Base-by-base conservation (phyloP, 2,888 invertebrate species). In the Drosophila gaucha region DNA sequence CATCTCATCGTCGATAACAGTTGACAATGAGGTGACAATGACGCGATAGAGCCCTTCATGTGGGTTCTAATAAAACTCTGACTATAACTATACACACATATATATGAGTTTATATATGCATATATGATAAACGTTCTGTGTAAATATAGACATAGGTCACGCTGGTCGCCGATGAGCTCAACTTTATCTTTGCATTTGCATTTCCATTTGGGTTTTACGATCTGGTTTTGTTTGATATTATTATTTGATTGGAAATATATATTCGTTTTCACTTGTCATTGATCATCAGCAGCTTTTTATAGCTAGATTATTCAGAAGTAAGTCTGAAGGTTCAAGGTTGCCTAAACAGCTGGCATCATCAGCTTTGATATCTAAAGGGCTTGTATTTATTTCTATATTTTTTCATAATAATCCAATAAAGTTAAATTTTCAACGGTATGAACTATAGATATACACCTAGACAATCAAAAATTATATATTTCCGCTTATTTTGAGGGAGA, bases 91-190 rank as follows among this genome's bases (percentile, higher is more conserved):
- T 59, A 60, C n/a, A 57, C 77, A 24, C 12, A 8, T 46, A n/a
- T 30, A 46, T 20, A 67, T 55, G 9, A 10, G 44, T 62, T n/a
- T n/a, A n/a, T n/a, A n/a, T n/a, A n/a, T n/a, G 67, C 62, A 72
- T 62, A 55, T 35, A 20, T 22, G 31, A 30, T 28, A 44, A 41
- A 46, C n/a, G n/a, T n/a, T 56, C 73, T 51, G 9, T 6, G 47
- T 50, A 71, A 76, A 76, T 67, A 63, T 41, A 24, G 31, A 18
- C 51, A 54, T 64, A 52, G 58, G 67, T 44, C 56, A 55, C 24
- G 9, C 44, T 41, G 55, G 30, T 36, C 9, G 41, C 47, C 16
- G 65, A 78, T 76, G 72, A 76, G 59, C 62, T 75, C 75, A 76
- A 41, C 50, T 33, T 28, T 62, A 62, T 60, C 52, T 69, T 74